Conservation (phyloP, 2,797 vertebrate genomes). For the Cirrhinus mrigala region DNA sequence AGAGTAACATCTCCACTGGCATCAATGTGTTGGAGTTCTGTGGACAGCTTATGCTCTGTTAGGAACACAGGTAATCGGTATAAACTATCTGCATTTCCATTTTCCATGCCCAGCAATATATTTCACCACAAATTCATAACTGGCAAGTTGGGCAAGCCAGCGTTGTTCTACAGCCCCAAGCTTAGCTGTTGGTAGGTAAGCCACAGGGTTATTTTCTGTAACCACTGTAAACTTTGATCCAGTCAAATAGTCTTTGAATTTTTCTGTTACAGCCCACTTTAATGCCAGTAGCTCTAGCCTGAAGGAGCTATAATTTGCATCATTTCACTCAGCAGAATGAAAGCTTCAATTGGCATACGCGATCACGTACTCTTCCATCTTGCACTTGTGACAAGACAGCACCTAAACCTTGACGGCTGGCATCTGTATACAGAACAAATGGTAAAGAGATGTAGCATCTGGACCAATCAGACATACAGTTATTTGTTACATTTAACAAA, state of each 20-base stretch:
- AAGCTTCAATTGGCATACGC: no score
- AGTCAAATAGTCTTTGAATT: no score
- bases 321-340: slow-evolving; percentile 17
- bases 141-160: slow-evolving; percentile 13
- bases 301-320: no score
- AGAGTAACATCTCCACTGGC: not conserved
- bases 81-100: slow-evolving; percentile 13
- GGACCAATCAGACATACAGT: no score
- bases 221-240: not conserved
- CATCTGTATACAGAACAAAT: no score
- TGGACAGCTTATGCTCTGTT: not conserved
- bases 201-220: slow-evolving; percentile 12
- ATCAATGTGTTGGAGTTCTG: not conserved
- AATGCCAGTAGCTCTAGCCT: no score
- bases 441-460: no score
- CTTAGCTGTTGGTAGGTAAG: not conserved
- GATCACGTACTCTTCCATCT: no score
- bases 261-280: no score
- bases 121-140: slow-evolving; percentile 37
- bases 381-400: no score
- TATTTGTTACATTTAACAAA: no score
- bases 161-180: slow-evolving; percentile 12
- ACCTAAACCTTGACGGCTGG: no score
- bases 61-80: not conserved
- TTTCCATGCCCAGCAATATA: slow-evolving; percentile 4